A percentile compares a stretch with the other conserved stretches of the same genome.
phyloP scores from a whole-genome alignment of 2,888 invertebrate genomes.

The Nipponacmea schrenckii region DNA sequence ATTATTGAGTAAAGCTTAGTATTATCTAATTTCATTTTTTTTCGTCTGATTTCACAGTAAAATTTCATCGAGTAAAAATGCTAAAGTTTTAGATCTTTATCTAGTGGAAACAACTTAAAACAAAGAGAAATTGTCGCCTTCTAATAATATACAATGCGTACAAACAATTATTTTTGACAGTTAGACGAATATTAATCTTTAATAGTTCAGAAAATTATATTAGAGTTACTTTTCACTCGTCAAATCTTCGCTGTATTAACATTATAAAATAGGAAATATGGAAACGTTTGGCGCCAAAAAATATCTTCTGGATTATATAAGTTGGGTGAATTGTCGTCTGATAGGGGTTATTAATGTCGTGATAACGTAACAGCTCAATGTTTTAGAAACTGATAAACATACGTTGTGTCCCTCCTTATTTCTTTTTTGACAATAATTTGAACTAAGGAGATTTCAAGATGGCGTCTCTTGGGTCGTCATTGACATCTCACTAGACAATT shows the following conservation, averaged over 20 bases:
- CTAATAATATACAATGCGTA: too few species aligned
- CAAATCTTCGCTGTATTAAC: not conserved
- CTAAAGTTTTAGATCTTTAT: too few species aligned
- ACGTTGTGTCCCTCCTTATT: not conserved
- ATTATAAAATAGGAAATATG: not conserved
- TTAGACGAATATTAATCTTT: too few species aligned
- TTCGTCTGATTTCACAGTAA: too few species aligned
- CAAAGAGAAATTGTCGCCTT: too few species aligned
- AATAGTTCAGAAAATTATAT: too few species aligned
- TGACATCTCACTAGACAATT: too few species aligned
- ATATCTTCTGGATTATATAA: constrained; percentile 1
- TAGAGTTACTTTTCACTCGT: not conserved
- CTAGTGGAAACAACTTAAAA: too few species aligned
- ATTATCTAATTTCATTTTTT: too few species aligned
- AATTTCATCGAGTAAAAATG: too few species aligned
- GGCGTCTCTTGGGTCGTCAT: not conserved
- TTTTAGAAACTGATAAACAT: not conserved
- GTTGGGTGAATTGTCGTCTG: constrained; percentile 5
- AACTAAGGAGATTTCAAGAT: constrained; percentile 3
- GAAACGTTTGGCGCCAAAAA: constrained; percentile 5
- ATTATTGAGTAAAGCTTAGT: too few species aligned
- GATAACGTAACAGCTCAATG: not conserved
- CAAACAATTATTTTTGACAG: too few species aligned
- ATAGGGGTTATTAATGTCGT: constrained; percentile 2
- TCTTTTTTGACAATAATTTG: not conserved